Conservation (phyloP, 1,140 invertebrate species). For the Megalopta genalis region DNA sequence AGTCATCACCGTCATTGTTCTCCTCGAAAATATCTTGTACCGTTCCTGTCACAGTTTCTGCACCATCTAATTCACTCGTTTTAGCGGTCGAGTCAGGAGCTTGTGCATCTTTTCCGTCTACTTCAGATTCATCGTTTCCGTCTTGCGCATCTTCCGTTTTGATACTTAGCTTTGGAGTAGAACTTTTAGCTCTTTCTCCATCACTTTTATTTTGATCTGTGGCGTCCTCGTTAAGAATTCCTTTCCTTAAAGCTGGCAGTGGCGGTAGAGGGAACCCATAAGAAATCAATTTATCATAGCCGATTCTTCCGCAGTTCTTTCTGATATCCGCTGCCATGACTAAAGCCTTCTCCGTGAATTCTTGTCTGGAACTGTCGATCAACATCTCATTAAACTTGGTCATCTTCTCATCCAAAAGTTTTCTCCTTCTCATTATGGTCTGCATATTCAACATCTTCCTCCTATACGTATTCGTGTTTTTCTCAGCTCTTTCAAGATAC, state of each 20-base stretch:
- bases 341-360: constrained; percentile 65
- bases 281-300: constrained; percentile 69
- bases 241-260: constrained; percentile 30
- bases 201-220: constrained; percentile 29
- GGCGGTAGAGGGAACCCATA: constrained; percentile 73
- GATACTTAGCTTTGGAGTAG: neutral
- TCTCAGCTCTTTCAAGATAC: constrained; percentile 74
- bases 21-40: constrained; percentile 78
- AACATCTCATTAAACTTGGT: constrained; percentile 64
- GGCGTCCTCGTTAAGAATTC: constrained; percentile 4
- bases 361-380: constrained; percentile 50
- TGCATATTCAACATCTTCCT: constrained; percentile 73
- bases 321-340: constrained; percentile 65
- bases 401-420: constrained; percentile 67
- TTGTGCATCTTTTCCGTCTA: neutral
- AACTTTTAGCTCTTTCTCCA: neutral
- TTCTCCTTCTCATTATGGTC: constrained; percentile 68
- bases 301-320: constrained; percentile 63
- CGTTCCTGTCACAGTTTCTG: constrained; percentile 69
- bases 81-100: constrained; percentile 13
- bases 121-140: constrained; percentile 3
- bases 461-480: constrained; percentile 72
- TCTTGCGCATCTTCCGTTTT: constrained; percentile 4
- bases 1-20: constrained; percentile 71
- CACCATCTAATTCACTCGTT: constrained; percentile 44